Evolutionary conservation across 37 sponge, comb jelly and placozoan species (phyloP).

Genomic region (Eunapius fragilis): DNA sequence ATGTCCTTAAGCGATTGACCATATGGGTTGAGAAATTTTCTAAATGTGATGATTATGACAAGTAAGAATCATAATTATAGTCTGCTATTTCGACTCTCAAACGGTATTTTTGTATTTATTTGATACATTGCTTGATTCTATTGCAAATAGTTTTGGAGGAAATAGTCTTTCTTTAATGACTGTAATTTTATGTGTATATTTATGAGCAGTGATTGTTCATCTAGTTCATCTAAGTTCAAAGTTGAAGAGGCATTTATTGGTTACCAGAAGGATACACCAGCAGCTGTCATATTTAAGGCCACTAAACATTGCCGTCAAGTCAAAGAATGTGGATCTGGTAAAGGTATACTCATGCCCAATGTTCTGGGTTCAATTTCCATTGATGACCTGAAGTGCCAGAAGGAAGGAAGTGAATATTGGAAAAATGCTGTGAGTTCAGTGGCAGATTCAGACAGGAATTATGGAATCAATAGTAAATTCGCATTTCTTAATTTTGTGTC

Average conservation of each 20-base stretch:
- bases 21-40: constrained; percentile 29
- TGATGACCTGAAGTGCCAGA: constrained; percentile 2
- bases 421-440: background rate
- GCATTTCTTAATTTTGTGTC: no score
- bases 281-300: constrained; percentile 48
- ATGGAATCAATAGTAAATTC: no score
- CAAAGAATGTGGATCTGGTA: no score
- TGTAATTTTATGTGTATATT: background rate
- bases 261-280: constrained; percentile 45
- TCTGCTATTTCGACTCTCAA: background rate
- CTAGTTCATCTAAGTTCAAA: background rate
- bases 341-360: no score
- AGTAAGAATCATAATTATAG: background rate
- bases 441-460: no score
- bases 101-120: no score
- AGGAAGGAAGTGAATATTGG: constrained; percentile 14
- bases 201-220: background rate
- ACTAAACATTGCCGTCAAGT: background rate
- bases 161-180: background rate
- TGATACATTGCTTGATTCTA: no score
- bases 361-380: background rate
- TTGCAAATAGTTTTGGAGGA: no score
- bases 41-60: background rate
- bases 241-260: constrained; percentile 50
- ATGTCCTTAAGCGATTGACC: background rate